A percentile compares a stretch with the other conserved stretches of the same genome.
Conservation (phyloP, 2,888 invertebrate species). For the Dendrolimus houi region DNA sequence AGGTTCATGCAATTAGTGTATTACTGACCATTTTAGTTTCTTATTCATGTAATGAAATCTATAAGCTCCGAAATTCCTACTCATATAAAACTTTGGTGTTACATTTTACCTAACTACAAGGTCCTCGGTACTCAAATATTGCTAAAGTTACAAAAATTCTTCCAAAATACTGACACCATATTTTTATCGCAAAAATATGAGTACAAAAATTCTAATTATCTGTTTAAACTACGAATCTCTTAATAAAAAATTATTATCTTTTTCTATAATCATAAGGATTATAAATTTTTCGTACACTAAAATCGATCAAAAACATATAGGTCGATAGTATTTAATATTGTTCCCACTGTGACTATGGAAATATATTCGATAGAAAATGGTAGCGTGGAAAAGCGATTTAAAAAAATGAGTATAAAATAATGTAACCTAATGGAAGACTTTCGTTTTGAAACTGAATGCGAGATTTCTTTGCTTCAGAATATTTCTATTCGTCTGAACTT, state of each 20-base stretch:
- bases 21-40: slow-evolving; percentile 18
- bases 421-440: slow-evolving; percentile 72
- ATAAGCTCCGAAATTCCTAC: slow-evolving; percentile 62
- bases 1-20: slow-evolving; percentile 23
- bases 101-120: slow-evolving; percentile 62
- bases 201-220: slow-evolving; percentile 54
- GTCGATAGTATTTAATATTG: slow-evolving; percentile 49
- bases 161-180: slow-evolving; percentile 69
- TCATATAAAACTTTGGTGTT: slow-evolving; percentile 65
- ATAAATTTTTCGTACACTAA: slow-evolving; percentile 22
- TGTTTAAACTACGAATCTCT: slow-evolving; percentile 42
- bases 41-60: slow-evolving; percentile 13
- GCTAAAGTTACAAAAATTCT: slow-evolving; percentile 50
- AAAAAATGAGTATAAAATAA: slow-evolving; percentile 33
- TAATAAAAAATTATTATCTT: slow-evolving; percentile 31
- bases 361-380: slow-evolving; percentile 17
- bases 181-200: slow-evolving; percentile 60
- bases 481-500: slow-evolving; percentile 17
- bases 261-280: slow-evolving; percentile 25
- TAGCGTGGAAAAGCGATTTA: slow-evolving; percentile 20
- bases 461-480: slow-evolving; percentile 5
- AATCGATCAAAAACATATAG: slow-evolving; percentile 55
- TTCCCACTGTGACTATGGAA: slow-evolving; percentile 46
- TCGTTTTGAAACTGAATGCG: slow-evolving; percentile 45
- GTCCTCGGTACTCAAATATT: slow-evolving; percentile 46